Percentiles rank a stretch among this genome's conserved stretches.
These are phyloP conservation scores for Cassiopea andromeda DNA, from an alignment of 30 jellyfish, hydroid and myxozoan genomes.

Conservation along the genomic window DNA sequence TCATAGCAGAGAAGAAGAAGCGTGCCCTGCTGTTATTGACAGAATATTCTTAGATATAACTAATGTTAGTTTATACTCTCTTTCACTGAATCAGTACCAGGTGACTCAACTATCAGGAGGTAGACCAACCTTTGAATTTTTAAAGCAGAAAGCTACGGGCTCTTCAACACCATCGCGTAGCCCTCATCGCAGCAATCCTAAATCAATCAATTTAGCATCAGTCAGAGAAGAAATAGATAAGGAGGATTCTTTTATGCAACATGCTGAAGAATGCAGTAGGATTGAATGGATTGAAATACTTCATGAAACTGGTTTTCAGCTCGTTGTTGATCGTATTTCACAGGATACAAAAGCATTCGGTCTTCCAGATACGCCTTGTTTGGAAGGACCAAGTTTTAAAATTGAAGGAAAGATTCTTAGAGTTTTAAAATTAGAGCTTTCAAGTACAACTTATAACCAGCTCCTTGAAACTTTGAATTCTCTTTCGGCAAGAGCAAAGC, in stretches of 20 bases:
- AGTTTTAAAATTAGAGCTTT: conserved; percentile 63
- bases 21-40: conserved; percentile 44
- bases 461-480: conserved; percentile 72
- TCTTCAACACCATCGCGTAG: conserved; percentile 34
- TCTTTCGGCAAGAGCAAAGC: conserved; percentile 31
- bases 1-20: conserved; percentile 11
- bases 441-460: conserved; percentile 80
- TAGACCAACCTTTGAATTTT: conserved; percentile 45
- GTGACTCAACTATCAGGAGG: conserved; percentile 17
- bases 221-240: conserved; percentile 21
- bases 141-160: conserved; percentile 38
- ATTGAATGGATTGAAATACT: conserved; percentile 59
- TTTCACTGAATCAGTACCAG: conserved; percentile 34
- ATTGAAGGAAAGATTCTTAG: conserved; percentile 65
- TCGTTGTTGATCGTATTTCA: conserved; percentile 50
- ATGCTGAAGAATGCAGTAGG: not conserved
- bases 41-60: conserved; percentile 68
- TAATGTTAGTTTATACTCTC: conserved; percentile 73
- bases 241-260: not conserved
- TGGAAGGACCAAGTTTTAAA: conserved; percentile 49
- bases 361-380: not conserved
- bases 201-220: not conserved
- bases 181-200: conserved; percentile 30
- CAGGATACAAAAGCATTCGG: conserved; percentile 5
- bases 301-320: conserved; percentile 72